Evolutionary conservation across 2,797 vertebrate genomes (phyloP).

Genomic region (Jordanella pulchra): DNA sequence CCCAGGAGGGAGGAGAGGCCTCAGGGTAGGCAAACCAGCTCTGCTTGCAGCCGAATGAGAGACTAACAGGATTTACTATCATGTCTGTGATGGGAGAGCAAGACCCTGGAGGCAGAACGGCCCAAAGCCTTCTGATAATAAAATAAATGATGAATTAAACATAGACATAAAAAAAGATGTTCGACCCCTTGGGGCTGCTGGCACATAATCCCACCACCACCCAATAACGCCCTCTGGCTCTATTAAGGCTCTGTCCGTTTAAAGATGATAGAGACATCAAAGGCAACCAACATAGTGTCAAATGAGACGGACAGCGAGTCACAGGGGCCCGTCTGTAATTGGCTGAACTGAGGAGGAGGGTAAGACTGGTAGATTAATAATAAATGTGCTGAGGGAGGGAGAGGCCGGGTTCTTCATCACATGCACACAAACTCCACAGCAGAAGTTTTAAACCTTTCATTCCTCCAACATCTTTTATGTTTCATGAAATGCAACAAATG

Average conservation of each 20-base stretch:
- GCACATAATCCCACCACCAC: conserved; percentile 71
- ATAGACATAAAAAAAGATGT: conserved; percentile 55
- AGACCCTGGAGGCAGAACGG: conserved; percentile 55
- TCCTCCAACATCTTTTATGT: conserved; percentile 5
- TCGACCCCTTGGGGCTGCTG: conserved; percentile 63
- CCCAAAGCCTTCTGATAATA: conserved; percentile 65
- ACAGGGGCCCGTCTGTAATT: conserved; percentile 69
- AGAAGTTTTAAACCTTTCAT: conserved; percentile 6
- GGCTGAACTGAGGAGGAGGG: conserved; percentile 67
- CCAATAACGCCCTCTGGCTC: conserved; percentile 58
- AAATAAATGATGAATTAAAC: conserved; percentile 76
- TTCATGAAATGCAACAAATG: neutral
- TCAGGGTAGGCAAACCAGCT: conserved; percentile 36
- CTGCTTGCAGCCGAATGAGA: conserved; percentile 55
- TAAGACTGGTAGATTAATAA: conserved; percentile 68
- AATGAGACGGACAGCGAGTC: conserved; percentile 69
- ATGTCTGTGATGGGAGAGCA: conserved; percentile 67
- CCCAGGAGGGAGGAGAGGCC: conserved; percentile 58
- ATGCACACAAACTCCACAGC: conserved; percentile 26
- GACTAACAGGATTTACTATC: conserved; percentile 74
- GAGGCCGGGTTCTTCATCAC: conserved; percentile 50
- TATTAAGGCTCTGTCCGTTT: conserved; percentile 62
- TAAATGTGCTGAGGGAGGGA: conserved; percentile 65
- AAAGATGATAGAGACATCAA: conserved; percentile 80
- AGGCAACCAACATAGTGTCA: conserved; percentile 65